These are phyloP conservation scores for Caradrina clavipalpis DNA, from an alignment of 2,888 invertebrate genomes.

Conservation along the genomic window DNA sequence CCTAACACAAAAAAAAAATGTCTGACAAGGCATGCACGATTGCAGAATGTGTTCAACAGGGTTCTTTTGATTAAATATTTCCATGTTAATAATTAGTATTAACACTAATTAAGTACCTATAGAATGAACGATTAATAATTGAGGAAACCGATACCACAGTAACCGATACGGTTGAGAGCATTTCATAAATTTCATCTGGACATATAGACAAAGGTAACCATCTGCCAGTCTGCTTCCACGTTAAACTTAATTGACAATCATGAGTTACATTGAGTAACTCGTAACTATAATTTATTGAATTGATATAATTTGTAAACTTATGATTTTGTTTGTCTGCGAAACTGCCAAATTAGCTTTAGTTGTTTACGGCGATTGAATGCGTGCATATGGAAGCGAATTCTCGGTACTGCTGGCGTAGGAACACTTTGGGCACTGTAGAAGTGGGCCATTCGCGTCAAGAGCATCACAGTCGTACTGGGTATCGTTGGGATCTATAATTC, in stretches of 20 bases:
- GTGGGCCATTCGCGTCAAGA: too few species aligned
- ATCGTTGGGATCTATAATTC: too few species aligned
- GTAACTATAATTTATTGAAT: too few species aligned
- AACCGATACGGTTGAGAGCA: slow-evolving; percentile 25
- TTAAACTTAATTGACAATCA: not conserved
- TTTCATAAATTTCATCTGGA: slow-evolving; percentile 35
- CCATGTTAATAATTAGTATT: slow-evolving; percentile 25
- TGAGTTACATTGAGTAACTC: too few species aligned
- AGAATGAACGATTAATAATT: slow-evolving; percentile 26
- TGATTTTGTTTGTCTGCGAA: not conserved
- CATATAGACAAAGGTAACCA: slow-evolving; percentile 12
- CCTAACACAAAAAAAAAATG: slow-evolving; percentile 56
- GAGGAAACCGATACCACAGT: slow-evolving; percentile 28
- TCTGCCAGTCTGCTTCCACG: not conserved
- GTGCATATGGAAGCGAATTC: too few species aligned
- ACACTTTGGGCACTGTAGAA: too few species aligned
- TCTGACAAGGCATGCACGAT: slow-evolving; percentile 59
- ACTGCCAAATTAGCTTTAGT: not conserved
- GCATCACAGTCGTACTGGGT: too few species aligned
- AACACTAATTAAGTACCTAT: slow-evolving; percentile 36
- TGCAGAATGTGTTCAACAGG: slow-evolving; percentile 34
- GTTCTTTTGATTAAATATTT: slow-evolving; percentile 48
- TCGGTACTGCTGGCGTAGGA: too few species aligned
- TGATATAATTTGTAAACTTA: not conserved
- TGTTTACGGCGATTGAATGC: not conserved